Evolutionary conservation across 2,888 invertebrate genomes (phyloP), one percentile per base, ranked within the genome.

Genomic region (Syrphus vitripennis): DNA sequence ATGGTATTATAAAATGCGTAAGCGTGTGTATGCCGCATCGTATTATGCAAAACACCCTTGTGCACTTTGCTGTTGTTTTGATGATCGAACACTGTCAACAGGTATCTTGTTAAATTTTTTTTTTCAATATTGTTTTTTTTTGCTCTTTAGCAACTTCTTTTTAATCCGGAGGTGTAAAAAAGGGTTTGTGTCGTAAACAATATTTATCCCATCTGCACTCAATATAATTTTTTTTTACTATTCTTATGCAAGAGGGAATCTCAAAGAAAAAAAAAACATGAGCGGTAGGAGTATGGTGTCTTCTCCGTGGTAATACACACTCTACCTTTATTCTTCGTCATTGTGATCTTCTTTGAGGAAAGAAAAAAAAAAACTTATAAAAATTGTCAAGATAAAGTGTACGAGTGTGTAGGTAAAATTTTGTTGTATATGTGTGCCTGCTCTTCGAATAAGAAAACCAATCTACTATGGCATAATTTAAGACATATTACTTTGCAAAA

Each of bases 111-210:
- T 82, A 59, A 7, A 55, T 21, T 10, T 63, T 57, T 2, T 55
- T 29, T 67, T 21, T 65, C 31, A n/a, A n/a, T 24, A 53, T 40
- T 4, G 45, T 16, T 61, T 14, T 16, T 24, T 12, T 21, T 24
- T 21, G n/a, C 12, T 57, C 48, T 45, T 37, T 42, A 57, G 24
- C 24, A 19, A 21, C 19, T 63, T 40, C 42, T 77, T 77, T 57
- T 86, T 86, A 82, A 87, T 87, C 87, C 79, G 87, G 48, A 87
- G 87, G 87, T 87, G 87, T 87, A 87, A 87, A 87, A 81, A 83
- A 71, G 83, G 87, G 74, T 82, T 55, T 78, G 74, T 82, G 74
- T 87, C 86, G 78, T 74, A 83, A n/a, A n/a, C 83, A 87, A 88
- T 78, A 72, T 77, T 81, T 86, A 70, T 67, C 76, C 48, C 29